Conservation (phyloP, 2,797 vertebrate species). For the Fistularia tabacaria region DNA sequence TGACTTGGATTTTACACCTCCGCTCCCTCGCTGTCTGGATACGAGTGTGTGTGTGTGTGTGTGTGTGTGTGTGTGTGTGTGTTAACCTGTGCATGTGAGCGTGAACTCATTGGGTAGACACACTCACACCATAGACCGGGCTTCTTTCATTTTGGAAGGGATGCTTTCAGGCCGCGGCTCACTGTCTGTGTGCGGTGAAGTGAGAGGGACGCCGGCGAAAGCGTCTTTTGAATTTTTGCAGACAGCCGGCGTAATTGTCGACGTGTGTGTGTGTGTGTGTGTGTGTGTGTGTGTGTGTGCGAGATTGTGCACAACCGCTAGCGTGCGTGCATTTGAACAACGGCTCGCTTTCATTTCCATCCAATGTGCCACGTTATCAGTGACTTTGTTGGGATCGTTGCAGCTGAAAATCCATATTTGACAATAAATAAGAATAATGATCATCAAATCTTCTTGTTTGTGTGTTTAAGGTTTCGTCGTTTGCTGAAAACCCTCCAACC, state of each 20-base stretch:
- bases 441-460: too few relatives aligned
- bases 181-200: constrained; percentile 32
- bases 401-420: too few relatives aligned
- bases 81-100: constrained; percentile 39
- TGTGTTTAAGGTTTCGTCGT: too few relatives aligned
- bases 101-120: constrained; percentile 26
- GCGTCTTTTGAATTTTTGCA: constrained; percentile 13
- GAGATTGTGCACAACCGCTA: too few relatives aligned
- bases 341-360: too few relatives aligned
- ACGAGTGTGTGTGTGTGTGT: constrained; percentile 18
- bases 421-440: too few relatives aligned
- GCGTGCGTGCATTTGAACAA: too few relatives aligned
- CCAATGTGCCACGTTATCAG: too few relatives aligned
- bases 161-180: constrained; percentile 27
- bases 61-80: constrained; percentile 16
- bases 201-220: constrained; percentile 26
- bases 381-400: too few relatives aligned
- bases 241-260: constrained; percentile 7
- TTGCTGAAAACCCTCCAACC: too few relatives aligned
- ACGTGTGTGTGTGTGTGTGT: not conserved
- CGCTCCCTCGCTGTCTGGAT: constrained; percentile 22
- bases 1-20: constrained; percentile 44
- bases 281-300: too few relatives aligned
- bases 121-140: constrained; percentile 12
- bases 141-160: constrained; percentile 8